These are phyloP conservation scores for Gopherus flavomarginatus DNA, from an alignment of 2,113 vertebrate genomes.

Conservation along the genomic window DNA sequence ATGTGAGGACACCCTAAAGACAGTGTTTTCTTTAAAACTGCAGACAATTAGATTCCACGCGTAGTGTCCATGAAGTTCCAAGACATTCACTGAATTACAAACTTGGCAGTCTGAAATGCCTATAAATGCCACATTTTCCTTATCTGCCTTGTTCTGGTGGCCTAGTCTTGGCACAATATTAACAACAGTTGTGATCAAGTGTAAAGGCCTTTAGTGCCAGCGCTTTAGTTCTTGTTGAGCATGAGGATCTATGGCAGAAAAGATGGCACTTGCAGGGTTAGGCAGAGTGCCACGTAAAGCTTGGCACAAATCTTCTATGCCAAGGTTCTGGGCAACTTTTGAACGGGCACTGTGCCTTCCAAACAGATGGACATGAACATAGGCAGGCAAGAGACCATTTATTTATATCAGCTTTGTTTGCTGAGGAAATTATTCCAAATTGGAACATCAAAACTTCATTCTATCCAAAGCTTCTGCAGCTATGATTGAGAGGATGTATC, in stretches of 20 bases:
- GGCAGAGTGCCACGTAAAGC: slow-evolving; percentile 58
- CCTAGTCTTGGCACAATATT: slow-evolving; percentile 26
- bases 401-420: slow-evolving; percentile 78
- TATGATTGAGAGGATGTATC: slow-evolving; percentile 62
- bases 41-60: slow-evolving; percentile 45
- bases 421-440: slow-evolving; percentile 75
- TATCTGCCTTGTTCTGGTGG: slow-evolving; percentile 19
- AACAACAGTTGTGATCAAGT: slow-evolving; percentile 42
- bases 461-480: slow-evolving; percentile 67
- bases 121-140: not conserved
- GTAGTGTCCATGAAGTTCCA: slow-evolving; percentile 9
- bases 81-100: not conserved
- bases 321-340: slow-evolving; percentile 59
- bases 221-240: slow-evolving; percentile 33
- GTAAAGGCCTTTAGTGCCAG: slow-evolving; percentile 17
- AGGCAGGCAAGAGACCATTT: slow-evolving; percentile 78
- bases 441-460: slow-evolving; percentile 71
- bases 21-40: slow-evolving; percentile 19
- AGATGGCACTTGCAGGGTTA: slow-evolving; percentile 32
- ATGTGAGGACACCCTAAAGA: not conserved
- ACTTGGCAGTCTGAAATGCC: not conserved
- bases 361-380: slow-evolving; percentile 66
- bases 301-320: slow-evolving; percentile 46
- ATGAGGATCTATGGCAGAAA: slow-evolving; percentile 37
- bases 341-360: slow-evolving; percentile 58